phyloP scores from a whole-genome alignment of 2,113 vertebrate genomes.

The Epinephelus moara region DNA sequence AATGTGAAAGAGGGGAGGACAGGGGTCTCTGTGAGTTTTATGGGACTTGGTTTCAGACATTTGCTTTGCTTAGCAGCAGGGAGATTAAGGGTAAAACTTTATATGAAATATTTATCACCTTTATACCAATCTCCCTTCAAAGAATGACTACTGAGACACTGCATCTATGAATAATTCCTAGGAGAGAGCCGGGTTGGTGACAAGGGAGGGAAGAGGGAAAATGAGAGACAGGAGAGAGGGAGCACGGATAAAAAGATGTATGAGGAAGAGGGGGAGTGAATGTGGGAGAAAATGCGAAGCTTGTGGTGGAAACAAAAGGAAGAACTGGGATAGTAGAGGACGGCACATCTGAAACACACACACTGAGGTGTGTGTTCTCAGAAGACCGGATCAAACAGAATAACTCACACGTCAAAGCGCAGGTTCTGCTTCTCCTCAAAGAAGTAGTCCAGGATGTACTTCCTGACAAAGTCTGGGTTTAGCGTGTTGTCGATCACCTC shows the following conservation, averaged over 20 bases:
- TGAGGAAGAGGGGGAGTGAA: slow-evolving; percentile 1
- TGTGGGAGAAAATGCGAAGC: slow-evolving; percentile 32
- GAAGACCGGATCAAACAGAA: slow-evolving; percentile 69
- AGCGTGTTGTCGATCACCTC: slow-evolving; percentile 97
- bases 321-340: slow-evolving; percentile 32
- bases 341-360: slow-evolving; percentile 34
- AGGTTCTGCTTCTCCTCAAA: slow-evolving; percentile 98
- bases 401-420: slow-evolving; percentile 95
- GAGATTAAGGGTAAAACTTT: slow-evolving; percentile 77
- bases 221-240: slow-evolving; percentile 40
- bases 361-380: slow-evolving; percentile 34
- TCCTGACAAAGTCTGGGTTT: slow-evolving; percentile 96
- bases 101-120: slow-evolving; percentile 78
- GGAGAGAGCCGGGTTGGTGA: slow-evolving; percentile 41
- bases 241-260: slow-evolving; percentile 7
- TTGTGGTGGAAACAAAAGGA: slow-evolving; percentile 18
- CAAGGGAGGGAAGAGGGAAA: slow-evolving; percentile 27
- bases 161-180: slow-evolving; percentile 78
- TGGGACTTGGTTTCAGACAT: slow-evolving; percentile 51
- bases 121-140: slow-evolving; percentile 71
- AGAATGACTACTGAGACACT: slow-evolving; percentile 68
- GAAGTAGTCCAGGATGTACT: slow-evolving; percentile 96
- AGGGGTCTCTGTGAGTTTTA: slow-evolving; percentile 44
- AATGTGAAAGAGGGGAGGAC: slow-evolving; percentile 21
- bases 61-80: slow-evolving; percentile 57